Base-by-base conservation (phyloP, 2,113 vertebrate species). In the Bombycilla garrulus region DNA sequence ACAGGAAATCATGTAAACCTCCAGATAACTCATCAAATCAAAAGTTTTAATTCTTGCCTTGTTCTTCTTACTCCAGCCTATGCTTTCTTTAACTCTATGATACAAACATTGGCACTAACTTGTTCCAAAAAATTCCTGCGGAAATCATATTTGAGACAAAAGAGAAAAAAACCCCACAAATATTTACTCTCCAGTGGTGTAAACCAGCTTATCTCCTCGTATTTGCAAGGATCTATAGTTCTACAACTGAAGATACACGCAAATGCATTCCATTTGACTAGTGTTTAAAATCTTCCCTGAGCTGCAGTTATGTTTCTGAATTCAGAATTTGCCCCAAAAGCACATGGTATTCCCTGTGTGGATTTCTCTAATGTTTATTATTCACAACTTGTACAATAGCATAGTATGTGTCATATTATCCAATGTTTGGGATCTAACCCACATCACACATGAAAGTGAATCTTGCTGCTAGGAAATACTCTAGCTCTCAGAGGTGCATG, bases 391-490 rank as follows among this genome's bases (percentile, higher is more conserved):
- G 61, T 65, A 76, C 73, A 89, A 81, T 85, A 84, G 81, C 77
- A 33, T 57, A 72, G 12, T 69, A 65, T 71, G 73, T 91, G 81
- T 61, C 84, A 58, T 56, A 64, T 86, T 86, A 84, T 84, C 45
- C 61, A 45, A 1, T 57, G 57, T 91, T 89, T 71, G 73, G 57
- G 54, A 67, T 81, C 57, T 92, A 95, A 82, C 78, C 53, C 48
- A 50, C 61, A 93, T 42, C 67, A 76, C 78, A 87, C 53, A 61
- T 89, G 53, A 92, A 95, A 93, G 89, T 53, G 36, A 92, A 65
- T 76, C 81, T 91, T 57, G 25, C 65, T 81, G 45, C 77, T 95
- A 88, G 53, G 81, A 95, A 96, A 85, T 60, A 64, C 65, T 72
- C 20, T 29, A 40, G 28, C 53, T 91, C 83, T 96, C 83, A 91